phyloP scores from a whole-genome alignment of 2,888 invertebrate species.

The Caenorhabditis sp. region DNA sequence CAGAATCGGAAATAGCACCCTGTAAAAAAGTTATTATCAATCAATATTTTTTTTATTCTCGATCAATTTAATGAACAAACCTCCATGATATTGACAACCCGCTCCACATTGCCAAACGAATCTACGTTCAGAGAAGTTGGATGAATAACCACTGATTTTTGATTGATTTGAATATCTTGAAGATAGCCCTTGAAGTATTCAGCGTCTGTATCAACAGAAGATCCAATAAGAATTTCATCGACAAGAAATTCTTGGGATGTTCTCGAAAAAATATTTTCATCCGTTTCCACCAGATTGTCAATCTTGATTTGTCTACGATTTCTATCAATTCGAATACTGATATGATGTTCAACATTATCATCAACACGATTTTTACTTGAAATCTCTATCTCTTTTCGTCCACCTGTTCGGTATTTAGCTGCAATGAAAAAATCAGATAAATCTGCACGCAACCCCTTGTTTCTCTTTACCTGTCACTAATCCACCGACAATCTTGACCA shows the following conservation, averaged over 20 bases:
- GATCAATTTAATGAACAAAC: slow-evolving; percentile 22
- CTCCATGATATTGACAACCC: slow-evolving; percentile 56
- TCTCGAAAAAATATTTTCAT: slow-evolving; percentile 49
- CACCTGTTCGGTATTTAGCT: slow-evolving; percentile 44
- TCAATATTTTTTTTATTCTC: neutral
- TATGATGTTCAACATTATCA: slow-evolving; percentile 61
- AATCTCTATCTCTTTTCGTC: slow-evolving; percentile 32
- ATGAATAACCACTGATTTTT: slow-evolving; percentile 55
- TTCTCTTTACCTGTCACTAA: slow-evolving; percentile 38
- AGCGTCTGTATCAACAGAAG: slow-evolving; percentile 22
- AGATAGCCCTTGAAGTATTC: slow-evolving; percentile 57
- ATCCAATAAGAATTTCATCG: slow-evolving; percentile 61
- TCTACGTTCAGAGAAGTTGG: slow-evolving; percentile 45
- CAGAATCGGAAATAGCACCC: slow-evolving; percentile 65
- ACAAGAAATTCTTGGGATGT: slow-evolving; percentile 65
- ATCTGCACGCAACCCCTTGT: neutral
- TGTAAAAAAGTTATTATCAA: slow-evolving; percentile 18
- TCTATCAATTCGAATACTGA: slow-evolving; percentile 41
- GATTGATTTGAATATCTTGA: slow-evolving; percentile 67
- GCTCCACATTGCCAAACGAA: slow-evolving; percentile 48
- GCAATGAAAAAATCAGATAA: slow-evolving; percentile 9
- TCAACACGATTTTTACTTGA: slow-evolving; percentile 39
- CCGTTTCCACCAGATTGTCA: slow-evolving; percentile 49
- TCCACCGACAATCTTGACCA: slow-evolving; percentile 46
- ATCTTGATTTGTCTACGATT: slow-evolving; percentile 41